Evolutionary conservation across 2,113 vertebrate species (phyloP).

Genomic region (Pipa parva): DNA sequence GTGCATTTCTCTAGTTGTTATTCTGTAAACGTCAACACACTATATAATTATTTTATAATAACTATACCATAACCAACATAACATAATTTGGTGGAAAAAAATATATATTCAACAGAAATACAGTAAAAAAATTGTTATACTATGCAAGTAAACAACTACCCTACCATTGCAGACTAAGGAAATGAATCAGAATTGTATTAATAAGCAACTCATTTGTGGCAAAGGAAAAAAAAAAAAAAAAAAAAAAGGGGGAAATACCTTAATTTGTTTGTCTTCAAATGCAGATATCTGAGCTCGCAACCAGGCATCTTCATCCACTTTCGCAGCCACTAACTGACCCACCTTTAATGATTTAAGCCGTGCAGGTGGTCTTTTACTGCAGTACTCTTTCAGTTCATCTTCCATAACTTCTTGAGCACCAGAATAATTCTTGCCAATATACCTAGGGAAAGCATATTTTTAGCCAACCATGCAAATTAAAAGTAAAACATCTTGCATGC

Average conservation of each 20-base stretch:
- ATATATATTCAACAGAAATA: too few species aligned
- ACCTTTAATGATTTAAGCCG: conserved; percentile 49
- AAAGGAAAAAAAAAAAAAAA: neutral
- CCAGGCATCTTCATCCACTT: conserved; percentile 75
- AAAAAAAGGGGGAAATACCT: conserved; percentile 64
- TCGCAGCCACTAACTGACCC: conserved; percentile 77
- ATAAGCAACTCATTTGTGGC: too few species aligned
- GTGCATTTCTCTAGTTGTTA: too few species aligned
- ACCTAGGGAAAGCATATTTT: conserved; percentile 58
- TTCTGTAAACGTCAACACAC: too few species aligned
- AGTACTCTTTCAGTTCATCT: conserved; percentile 78
- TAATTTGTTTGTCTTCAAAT: conserved; percentile 63
- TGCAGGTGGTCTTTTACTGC: conserved; percentile 51
- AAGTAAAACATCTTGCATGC: too few species aligned
- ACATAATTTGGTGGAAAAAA: too few species aligned
- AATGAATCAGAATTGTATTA: neutral
- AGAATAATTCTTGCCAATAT: conserved; percentile 85
- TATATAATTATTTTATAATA: too few species aligned
- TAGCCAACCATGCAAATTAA: neutral
- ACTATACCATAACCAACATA: too few species aligned
- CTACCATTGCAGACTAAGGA: neutral
- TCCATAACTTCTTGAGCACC: conserved; percentile 82
- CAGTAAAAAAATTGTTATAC: too few species aligned
- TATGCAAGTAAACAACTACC: too few species aligned
- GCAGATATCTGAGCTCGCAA: conserved; percentile 74